Base-by-base conservation (phyloP, 2,797 vertebrate genomes). In the Harpagifer antarcticus region DNA sequence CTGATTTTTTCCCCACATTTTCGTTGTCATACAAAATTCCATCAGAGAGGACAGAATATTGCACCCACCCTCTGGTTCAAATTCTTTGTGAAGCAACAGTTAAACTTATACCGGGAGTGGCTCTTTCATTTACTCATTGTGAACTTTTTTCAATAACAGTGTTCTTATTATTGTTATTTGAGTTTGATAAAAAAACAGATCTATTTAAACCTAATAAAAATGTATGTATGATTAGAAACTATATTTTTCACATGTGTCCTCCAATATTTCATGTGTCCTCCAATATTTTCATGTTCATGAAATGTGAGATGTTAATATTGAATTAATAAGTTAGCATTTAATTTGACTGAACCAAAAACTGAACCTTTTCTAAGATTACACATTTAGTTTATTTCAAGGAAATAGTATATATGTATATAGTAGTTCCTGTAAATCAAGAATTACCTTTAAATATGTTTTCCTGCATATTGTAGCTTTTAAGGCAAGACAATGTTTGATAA, bases 221-320 rank as follows among this genome's bases (percentile, higher is more conserved):
- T 37, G 37, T 8, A 37, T 37, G 27, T 27, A 27, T 27, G 27
- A 27, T 37, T 37, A 37, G 7, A 44, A 62, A 37, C 27, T 33
- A 37, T 23, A 40, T 37, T 5, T 3, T 49, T 49, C 14, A 12
- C 42, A n/a, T 23, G 10, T 65, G 9, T 27, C 27, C 27, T 27
- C 4, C 16, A 15, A 45, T 53, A 43, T 53, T 50, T 53, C 9
- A n/a, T n/a, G n/a, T n/a, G n/a, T n/a, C n/a, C n/a, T n/a, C n/a
- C n/a, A n/a, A n/a, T n/a, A n/a, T n/a, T n/a, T n/a, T n/a, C n/a
- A 70, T 31, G 12, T 19, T 70, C 20, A 60, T 12, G 20, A 43
- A n/a, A 60, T 9, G 11, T 60, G 56, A 44, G 43, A 3, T 68
- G 44, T 48, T 20, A n/a, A n/a, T 16, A 48, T 49, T 15, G 19